phyloP scores from a whole-genome alignment of 2,797 vertebrate genomes.

The Salarias fasciatus region DNA sequence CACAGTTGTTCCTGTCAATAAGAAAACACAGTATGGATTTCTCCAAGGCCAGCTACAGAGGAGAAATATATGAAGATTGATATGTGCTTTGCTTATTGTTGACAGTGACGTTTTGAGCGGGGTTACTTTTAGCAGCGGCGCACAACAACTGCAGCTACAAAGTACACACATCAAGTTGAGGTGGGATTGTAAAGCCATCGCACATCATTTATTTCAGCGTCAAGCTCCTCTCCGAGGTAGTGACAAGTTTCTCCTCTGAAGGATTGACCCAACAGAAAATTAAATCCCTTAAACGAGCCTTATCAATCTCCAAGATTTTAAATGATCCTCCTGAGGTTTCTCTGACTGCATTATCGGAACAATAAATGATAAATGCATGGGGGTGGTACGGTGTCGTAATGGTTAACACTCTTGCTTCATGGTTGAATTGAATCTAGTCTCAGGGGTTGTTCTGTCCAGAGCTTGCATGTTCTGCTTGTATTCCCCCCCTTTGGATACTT shows the following conservation, averaged over 20 bases:
- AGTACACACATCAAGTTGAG: conserved; percentile 40
- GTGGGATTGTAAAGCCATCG: conserved; percentile 26
- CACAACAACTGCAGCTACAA: neutral
- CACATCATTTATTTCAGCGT: conserved; percentile 48
- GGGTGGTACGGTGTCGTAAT: too few relatives aligned
- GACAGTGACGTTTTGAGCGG: conserved; percentile 57
- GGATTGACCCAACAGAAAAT: conserved; percentile 43
- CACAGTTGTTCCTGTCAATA: conserved; percentile 68
- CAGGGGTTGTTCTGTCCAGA: too few relatives aligned
- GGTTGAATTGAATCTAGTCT: too few relatives aligned
- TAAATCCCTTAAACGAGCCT: conserved; percentile 32
- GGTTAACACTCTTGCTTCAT: too few relatives aligned
- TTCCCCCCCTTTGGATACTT: too few relatives aligned
- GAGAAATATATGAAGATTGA: conserved; percentile 68
- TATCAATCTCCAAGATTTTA: conserved; percentile 16
- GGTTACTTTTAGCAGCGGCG: conserved; percentile 53
- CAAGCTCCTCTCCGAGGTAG: conserved; percentile 15
- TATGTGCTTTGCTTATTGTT: conserved; percentile 44
- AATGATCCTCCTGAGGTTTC: conserved; percentile 38
- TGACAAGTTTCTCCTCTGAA: conserved; percentile 34
- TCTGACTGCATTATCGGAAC: conserved; percentile 42
- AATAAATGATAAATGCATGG: conserved; percentile 22
- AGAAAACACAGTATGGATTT: conserved; percentile 69
- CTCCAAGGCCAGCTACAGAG: conserved; percentile 13
- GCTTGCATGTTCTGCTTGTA: too few relatives aligned